A percentile compares a stretch with the other conserved stretches of the same genome.
These are phyloP conservation scores for Girardinus metallicus DNA, from an alignment of 2,797 vertebrate genomes.

Conservation along the genomic window DNA sequence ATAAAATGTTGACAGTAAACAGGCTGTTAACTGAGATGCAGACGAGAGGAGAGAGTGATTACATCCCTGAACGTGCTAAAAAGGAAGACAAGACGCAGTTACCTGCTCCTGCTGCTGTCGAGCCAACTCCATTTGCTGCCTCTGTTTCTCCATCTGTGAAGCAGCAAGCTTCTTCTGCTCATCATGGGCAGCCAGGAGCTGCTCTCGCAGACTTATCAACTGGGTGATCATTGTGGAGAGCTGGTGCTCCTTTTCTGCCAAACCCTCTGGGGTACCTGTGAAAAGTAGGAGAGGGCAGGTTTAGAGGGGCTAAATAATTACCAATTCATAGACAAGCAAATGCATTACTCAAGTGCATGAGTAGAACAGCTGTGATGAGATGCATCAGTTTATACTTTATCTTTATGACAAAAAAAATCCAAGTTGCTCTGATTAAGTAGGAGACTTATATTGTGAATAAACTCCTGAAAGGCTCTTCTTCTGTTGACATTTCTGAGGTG, in stretches of 20 bases:
- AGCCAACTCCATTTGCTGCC: slow-evolving; percentile 99
- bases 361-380: not conserved
- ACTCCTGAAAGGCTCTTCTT: not conserved
- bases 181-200: slow-evolving; percentile 97
- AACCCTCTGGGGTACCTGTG: slow-evolving; percentile 96
- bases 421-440: not conserved
- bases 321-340: not conserved
- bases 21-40: not conserved
- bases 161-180: slow-evolving; percentile 99
- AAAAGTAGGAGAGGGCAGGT: slow-evolving; percentile 9
- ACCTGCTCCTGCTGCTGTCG: slow-evolving; percentile 99
- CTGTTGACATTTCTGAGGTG: not conserved
- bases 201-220: slow-evolving; percentile 98
- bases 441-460: not conserved
- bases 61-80: slow-evolving; percentile 2
- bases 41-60: slow-evolving; percentile 8
- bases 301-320: slow-evolving; percentile 18
- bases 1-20: not conserved
- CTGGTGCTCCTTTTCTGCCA: slow-evolving; percentile 98
- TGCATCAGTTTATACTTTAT: not conserved
- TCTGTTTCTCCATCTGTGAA: slow-evolving; percentile 98
- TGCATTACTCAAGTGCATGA: not conserved
- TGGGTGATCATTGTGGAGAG: slow-evolving; percentile 99
- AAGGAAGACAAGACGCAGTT: slow-evolving; percentile 57
- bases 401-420: not conserved